Evolutionary conservation across 2,888 invertebrate species (phyloP), one percentile per base, ranked within the genome.

Genomic region (Euphydryas editha): DNA sequence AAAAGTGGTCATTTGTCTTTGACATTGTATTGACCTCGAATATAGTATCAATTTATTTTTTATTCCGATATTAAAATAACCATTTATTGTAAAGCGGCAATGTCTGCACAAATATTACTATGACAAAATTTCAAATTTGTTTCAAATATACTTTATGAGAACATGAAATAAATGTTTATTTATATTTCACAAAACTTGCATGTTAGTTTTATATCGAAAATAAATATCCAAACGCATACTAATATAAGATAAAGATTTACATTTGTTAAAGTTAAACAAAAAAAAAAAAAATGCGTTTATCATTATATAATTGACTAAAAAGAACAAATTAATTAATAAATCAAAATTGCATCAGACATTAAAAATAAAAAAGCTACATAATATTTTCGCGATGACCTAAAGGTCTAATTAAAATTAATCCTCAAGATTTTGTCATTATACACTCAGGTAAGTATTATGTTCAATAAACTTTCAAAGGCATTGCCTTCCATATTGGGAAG

Each of bases 401-500:
- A n/a, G n/a, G n/a, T n/a, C n/a, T n/a, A n/a, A n/a, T n/a, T n/a
- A n/a, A 2, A 54, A n/a, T 36, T 54, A 30, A 30, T n/a, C n/a
- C 36, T 30, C 24, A 24, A 54, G 39, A 62, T 39, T 57, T 56
- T 37, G 5, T 57, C 20, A 47, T 36, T 57, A 30, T 49, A 20
- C 58, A 57, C 7, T 11, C 51, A 36, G 24, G 30, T 47, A 36
- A 37, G 30, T 47, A 56, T 61, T 54, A 66, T 61, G 51, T 57
- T 58, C 58, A n/a, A 8, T 8, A 47, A 13, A 36, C 63, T 51
- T 44, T 49, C 47, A 42, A 64, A 36, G 63, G 63, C 59, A 24
- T 36, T 18, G 44, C 58, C 58, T 51, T 57, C 66, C 70, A 15
- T 66, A 57, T 69, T 54, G 62, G 51, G 68, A 59, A 67, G 71